Conservation (phyloP, 2,888 invertebrate species). For the Parnassius orleans region DNA sequence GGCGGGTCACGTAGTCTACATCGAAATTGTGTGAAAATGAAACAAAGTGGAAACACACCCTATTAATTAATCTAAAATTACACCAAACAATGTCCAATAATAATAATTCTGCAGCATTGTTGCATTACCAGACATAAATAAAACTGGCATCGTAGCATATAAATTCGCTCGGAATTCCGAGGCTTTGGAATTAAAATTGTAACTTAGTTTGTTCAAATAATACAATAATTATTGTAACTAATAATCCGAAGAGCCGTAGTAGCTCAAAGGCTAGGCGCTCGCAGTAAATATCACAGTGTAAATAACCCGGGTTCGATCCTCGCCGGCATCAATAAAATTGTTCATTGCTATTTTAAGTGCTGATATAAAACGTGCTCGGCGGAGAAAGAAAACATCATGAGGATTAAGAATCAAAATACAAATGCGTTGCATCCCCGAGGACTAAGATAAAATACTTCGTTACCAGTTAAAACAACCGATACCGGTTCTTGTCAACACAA, state of each 20-base stretch:
- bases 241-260: background rate
- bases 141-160: background rate
- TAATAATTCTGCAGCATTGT: background rate
- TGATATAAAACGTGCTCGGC: too few relatives aligned
- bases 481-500: too few relatives aligned
- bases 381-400: too few relatives aligned
- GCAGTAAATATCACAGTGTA: too few relatives aligned
- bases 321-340: too few relatives aligned
- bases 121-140: conserved; percentile 5
- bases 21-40: conserved; percentile 10
- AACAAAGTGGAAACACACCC: conserved; percentile 11
- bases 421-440: too few relatives aligned
- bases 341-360: too few relatives aligned
- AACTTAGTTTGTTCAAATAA: background rate
- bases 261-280: too few relatives aligned
- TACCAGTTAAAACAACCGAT: too few relatives aligned
- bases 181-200: background rate
- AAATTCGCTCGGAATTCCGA: conserved; percentile 9
- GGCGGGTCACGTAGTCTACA: conserved; percentile 15
- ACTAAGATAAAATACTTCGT: too few relatives aligned
- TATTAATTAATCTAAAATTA: conserved; percentile 5
- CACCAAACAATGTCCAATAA: conserved; percentile 15
- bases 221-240: conserved; percentile 1
- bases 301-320: too few relatives aligned
- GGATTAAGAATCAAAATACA: too few relatives aligned